Base-by-base conservation (phyloP, 2,888 invertebrate genomes). In the Himalopsyche japonica region DNA sequence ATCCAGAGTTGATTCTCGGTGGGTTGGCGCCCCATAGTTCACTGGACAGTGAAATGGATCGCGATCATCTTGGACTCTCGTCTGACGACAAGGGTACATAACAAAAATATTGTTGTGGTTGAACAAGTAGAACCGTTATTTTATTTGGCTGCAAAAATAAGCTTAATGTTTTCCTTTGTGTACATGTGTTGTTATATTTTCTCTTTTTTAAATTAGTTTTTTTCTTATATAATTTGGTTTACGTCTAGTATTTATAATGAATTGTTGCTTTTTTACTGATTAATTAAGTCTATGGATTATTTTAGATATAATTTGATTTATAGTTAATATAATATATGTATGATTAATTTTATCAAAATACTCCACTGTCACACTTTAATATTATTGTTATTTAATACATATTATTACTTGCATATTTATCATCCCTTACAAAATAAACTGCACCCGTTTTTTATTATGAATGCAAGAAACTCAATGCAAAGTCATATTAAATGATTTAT, bases 1-100 rank as follows among this genome's bases (percentile, higher is more conserved):
- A 87, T 84, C 86, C 86, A n/a, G 86, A 88, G 84, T 86, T 88
- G 89, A 88, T 89, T 84, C 88, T 89, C 32, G 82, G 86, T 82
- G 85, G 87, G n/a, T 76, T 85, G 79, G 83, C 79, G 70, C 84
- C 80, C 76, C 87, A 85, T 86, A 88, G 79, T 87, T 87, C 83
- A 87, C 88, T 57, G 87, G 87, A 81, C 86, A 87, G 80, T 86
- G 87, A 87, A 84, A 87, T 88, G 88, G 87, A 88, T 87, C 76
- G 84, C n/a, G 82, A 83, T 43, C 86, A 83, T 81, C 86, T 84
- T 48, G 84, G 86, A 37, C 76, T 86, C 43, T 48, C 85, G n/a
- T 84, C 85, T 43, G 86, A 86, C 27, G 84, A 87, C 84, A 86
- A 86, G 86, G 87, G 87, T 87, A 87, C 81, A 79, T 37, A 80